Conservation (phyloP, 2,888 invertebrate genomes). For the Imbricaverruca yamaguchii region DNA sequence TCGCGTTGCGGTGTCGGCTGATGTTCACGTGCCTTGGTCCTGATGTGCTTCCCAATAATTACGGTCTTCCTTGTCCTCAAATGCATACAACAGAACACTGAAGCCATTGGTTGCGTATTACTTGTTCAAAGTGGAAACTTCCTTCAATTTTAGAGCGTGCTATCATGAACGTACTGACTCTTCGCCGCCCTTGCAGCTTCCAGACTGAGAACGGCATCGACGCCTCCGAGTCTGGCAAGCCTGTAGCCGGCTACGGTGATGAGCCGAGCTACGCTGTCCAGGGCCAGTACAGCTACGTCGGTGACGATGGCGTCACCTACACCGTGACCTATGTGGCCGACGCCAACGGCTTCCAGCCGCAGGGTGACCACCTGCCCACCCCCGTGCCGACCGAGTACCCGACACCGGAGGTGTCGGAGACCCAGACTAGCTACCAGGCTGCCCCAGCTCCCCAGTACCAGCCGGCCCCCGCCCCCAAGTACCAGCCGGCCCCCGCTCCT, state of each 20-base stretch:
- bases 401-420: not conserved
- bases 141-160: no score
- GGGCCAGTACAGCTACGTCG: constrained; percentile 7
- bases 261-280: not conserved
- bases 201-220: constrained; percentile 11
- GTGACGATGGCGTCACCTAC: not conserved
- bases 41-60: no score
- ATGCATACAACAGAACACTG: no score
- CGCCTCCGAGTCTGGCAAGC: constrained; percentile 3
- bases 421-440: not conserved
- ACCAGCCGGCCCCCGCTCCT: not conserved
- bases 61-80: no score
- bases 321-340: not conserved
- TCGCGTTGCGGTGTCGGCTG: no score
- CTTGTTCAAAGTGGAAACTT: no score
- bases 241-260: constrained; percentile 4
- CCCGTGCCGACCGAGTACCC: not conserved
- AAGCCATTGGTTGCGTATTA: no score
- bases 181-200: not conserved
- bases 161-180: no score
- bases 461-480: not conserved
- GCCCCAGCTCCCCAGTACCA: no score
- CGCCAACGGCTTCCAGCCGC: constrained; percentile 10
- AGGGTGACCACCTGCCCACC: constrained; percentile 2
- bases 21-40: no score